Conservation (phyloP, 2,888 invertebrate genomes). For the Dasysyrphus albostriatus region DNA sequence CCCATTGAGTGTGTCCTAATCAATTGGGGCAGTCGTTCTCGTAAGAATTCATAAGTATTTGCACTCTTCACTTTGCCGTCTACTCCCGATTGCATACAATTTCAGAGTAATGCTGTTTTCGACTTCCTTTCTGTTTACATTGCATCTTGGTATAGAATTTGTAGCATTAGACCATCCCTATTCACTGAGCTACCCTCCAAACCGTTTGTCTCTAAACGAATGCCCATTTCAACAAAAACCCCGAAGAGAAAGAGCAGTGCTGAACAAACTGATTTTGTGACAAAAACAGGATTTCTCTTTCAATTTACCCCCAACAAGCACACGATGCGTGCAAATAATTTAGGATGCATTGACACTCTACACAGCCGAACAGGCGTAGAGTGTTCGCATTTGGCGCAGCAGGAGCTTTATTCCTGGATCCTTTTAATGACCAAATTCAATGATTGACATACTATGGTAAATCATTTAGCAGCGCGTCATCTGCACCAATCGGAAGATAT, state of each 20-base stretch:
- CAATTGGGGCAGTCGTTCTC: conserved; percentile 49
- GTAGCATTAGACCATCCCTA: not conserved
- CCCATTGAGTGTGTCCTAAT: conserved; percentile 64
- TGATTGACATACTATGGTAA: conserved; percentile 52
- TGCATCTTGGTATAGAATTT: conserved; percentile 46
- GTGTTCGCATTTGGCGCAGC: conserved; percentile 26
- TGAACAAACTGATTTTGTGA: conserved; percentile 75
- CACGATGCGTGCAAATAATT: conserved; percentile 66
- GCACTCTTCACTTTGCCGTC: conserved; percentile 57
- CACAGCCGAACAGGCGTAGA: conserved; percentile 5
- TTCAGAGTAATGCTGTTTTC: conserved; percentile 51
- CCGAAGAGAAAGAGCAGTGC: conserved; percentile 53
- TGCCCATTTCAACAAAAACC: conserved; percentile 47
- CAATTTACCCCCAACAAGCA: conserved; percentile 59
- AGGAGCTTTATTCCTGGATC: not conserved
- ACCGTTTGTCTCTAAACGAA: conserved; percentile 52
- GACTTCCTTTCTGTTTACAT: conserved; percentile 65
- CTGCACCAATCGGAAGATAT: conserved; percentile 54
- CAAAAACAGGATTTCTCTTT: conserved; percentile 68
- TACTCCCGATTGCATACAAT: not conserved
- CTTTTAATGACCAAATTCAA: conserved; percentile 38
- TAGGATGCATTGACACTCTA: conserved; percentile 45
- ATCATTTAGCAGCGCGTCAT: conserved; percentile 69
- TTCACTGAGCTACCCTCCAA: not conserved
- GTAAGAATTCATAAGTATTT: conserved; percentile 61